These are phyloP conservation scores for Eristalis pertinax DNA, from an alignment of 2,888 invertebrate species.

Conservation along the genomic window DNA sequence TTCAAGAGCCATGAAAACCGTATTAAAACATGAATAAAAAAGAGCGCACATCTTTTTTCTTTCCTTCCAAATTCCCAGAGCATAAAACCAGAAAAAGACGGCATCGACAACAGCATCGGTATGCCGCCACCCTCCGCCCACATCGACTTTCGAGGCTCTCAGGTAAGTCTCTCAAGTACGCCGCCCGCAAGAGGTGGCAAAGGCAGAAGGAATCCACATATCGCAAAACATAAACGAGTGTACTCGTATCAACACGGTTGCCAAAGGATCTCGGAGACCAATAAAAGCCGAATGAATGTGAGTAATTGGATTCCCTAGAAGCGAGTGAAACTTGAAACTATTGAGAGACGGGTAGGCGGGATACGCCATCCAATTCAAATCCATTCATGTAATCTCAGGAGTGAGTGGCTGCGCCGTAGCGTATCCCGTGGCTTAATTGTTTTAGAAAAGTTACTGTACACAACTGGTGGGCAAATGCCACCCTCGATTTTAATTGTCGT, in stretches of 20 bases:
- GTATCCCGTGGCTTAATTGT: conserved; percentile 48
- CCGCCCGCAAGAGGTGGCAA: not conserved
- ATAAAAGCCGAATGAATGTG: conserved; percentile 49
- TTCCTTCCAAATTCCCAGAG: conserved; percentile 46
- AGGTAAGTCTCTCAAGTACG: conserved; percentile 32
- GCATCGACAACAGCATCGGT: conserved; percentile 24
- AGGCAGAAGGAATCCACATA: not conserved
- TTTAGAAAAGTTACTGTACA: conserved; percentile 37
- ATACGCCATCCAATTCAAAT: conserved; percentile 8
- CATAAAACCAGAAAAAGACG: conserved; percentile 37
- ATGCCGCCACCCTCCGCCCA: not conserved
- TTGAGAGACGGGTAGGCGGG: not conserved
- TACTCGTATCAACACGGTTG: conserved; percentile 12
- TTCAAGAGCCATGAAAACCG: conserved; percentile 46
- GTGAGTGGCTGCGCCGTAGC: not conserved
- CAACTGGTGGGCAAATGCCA: conserved; percentile 51
- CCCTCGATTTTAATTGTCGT: conserved; percentile 65
- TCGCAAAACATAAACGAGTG: not conserved
- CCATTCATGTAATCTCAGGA: conserved; percentile 15
- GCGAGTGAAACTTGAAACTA: conserved; percentile 46
- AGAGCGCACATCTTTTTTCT: not conserved
- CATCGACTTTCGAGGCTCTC: not conserved
- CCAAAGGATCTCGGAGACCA: conserved; percentile 17
- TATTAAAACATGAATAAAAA: conserved; percentile 36
- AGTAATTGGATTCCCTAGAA: conserved; percentile 51